Evolutionary conservation across 2,113 vertebrate species (phyloP), one percentile per base, ranked within the genome.

Genomic region (Orthonyx spaldingii): DNA sequence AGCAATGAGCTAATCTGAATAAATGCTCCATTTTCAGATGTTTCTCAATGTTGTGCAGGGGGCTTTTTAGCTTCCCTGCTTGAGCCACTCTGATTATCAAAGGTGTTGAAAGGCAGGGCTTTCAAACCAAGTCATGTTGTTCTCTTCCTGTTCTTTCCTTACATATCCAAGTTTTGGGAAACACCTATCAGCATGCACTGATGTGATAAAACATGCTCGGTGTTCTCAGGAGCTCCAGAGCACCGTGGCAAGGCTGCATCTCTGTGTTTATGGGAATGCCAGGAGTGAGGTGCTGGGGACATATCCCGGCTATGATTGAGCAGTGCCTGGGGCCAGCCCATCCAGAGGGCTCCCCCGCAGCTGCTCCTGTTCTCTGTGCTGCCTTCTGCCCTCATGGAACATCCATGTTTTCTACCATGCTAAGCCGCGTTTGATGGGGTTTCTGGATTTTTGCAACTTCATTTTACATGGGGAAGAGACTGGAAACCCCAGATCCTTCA

Each of bases 1-100:
- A 94, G 61, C 91, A 80, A 82, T 76, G 60, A 93, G 72, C 68
- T 95, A 68, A 89, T 64, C 84, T 86, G 84, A 65, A 78, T 41
- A 94, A 92, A 86, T 33, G 76, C 49, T 46, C 52, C 53, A 10
- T 84, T 94, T 89, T 96, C 86, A 71, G 76, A 71, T 30, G 68
- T 79, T 69, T 77, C 89, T 47, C 77, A 56, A 28, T 4, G 61
- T 11, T 13, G 3, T 10, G 59, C 59, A 41, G 57, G 32, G 42
- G 27, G 24, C 13, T 23, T 94, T 82, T 87, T 57, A 77, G 60
- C 18, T 89, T 28, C 57, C 55, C 44, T 60, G 15, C 65, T 49
- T 77, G 76, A 91, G 42, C 74, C 49, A 32, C 37, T 53, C 24
- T 46, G 71, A 44, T 78, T 87, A 89, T 76, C 79, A 81, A 84